Evolutionary conservation across 1,140 invertebrate genomes (phyloP).

Genomic region (Sinonovacula constricta): DNA sequence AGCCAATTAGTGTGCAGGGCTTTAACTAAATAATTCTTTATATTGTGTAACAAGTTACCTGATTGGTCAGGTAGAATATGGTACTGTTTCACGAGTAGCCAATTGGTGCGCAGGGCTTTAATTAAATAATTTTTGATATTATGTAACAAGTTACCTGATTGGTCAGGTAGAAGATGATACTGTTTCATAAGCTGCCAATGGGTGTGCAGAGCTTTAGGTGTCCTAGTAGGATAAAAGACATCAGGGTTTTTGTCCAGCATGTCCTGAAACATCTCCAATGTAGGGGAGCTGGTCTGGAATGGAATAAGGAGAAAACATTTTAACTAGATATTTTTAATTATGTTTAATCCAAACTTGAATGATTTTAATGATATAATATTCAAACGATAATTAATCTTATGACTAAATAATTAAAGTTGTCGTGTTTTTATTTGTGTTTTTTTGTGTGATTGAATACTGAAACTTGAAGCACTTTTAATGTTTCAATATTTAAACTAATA

Average conservation of each 20-base stretch:
- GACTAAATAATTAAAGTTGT: no score
- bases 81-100: not conserved
- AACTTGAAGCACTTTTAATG: no score
- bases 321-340: no score
- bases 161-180: slow-evolving; percentile 94
- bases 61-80: not conserved
- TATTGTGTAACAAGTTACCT: not conserved
- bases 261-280: slow-evolving; percentile 90
- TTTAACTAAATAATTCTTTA: no score
- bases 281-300: slow-evolving; percentile 81
- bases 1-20: no score
- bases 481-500: no score
- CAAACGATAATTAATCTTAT: not conserved
- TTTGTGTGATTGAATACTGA: no score
- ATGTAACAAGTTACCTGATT: slow-evolving; percentile 83
- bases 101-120: no score
- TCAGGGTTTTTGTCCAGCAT: slow-evolving; percentile 84
- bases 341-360: not conserved
- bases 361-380: no score
- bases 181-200: slow-evolving; percentile 97
- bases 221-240: slow-evolving; percentile 92
- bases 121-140: no score
- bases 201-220: slow-evolving; percentile 88
- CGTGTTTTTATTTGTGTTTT: no score
- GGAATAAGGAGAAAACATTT: slow-evolving; percentile 7